Evolutionary conservation across 64 coral and sea anemone genomes (phyloP).

Genomic region (Montipora cactus): DNA sequence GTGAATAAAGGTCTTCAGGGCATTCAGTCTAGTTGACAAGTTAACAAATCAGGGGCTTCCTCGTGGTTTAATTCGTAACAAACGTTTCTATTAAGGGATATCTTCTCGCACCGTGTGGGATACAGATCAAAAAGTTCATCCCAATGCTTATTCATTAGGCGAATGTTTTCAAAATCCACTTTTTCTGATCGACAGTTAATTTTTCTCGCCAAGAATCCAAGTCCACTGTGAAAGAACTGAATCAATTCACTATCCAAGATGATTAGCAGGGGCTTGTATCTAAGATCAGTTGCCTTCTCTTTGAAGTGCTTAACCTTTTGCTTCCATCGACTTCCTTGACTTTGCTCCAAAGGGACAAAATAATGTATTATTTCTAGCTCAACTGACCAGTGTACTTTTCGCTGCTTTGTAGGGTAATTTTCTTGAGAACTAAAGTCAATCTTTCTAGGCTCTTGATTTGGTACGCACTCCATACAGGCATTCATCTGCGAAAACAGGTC

Average conservation of each 20-base stretch:
- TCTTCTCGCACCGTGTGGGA: not conserved
- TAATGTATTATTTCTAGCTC: conserved; percentile 67
- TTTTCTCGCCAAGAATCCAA: conserved; percentile 18
- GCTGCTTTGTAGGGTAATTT: not conserved
- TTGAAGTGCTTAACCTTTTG: conserved; percentile 37
- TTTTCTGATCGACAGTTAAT: conserved; percentile 34
- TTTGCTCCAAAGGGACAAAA: conserved; percentile 31
- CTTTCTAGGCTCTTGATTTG: not conserved
- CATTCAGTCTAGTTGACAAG: no score
- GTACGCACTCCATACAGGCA: not conserved
- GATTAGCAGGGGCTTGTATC: conserved; percentile 17
- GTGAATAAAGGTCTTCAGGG: no score
- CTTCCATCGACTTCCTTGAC: conserved; percentile 16
- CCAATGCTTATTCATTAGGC: conserved; percentile 47
- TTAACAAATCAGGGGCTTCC: no score
- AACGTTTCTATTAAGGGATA: not conserved
- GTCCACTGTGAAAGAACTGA: conserved; percentile 39
- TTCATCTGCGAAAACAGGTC: not conserved
- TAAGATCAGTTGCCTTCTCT: conserved; percentile 10
- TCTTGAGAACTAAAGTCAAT: not conserved
- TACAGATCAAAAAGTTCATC: conserved; percentile 76
- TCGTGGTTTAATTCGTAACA: not conserved
- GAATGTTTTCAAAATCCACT: conserved; percentile 21
- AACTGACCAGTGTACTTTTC: conserved; percentile 61
- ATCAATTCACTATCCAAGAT: conserved; percentile 10